Percentiles rank a stretch among this genome's conserved stretches.
phyloP scores from a whole-genome alignment of 2,888 invertebrate genomes.

The Lottia gigantea region DNA sequence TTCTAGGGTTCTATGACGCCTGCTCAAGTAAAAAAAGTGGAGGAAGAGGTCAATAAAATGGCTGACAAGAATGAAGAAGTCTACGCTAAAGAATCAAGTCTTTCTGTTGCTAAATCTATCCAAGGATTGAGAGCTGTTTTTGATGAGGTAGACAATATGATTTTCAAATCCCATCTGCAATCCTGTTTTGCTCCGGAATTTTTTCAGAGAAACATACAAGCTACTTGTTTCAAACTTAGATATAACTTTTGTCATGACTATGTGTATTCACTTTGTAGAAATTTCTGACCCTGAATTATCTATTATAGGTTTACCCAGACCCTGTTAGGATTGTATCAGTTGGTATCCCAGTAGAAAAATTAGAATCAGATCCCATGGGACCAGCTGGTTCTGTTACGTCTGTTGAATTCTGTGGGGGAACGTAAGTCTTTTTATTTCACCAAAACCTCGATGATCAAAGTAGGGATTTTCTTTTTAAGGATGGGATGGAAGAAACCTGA shows the following conservation, averaged over 20 bases:
- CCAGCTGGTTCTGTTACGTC: constrained; percentile 85
- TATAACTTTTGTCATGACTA: too few relatives aligned
- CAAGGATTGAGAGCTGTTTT: constrained; percentile 85
- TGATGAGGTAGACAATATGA: constrained; percentile 77
- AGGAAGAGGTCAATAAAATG: constrained; percentile 82
- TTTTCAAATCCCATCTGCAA: too few relatives aligned
- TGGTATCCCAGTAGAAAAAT: constrained; percentile 89
- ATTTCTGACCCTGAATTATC: too few relatives aligned
- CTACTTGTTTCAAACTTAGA: too few relatives aligned
- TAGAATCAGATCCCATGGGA: constrained; percentile 87
- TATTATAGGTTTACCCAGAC: constrained; percentile 88
- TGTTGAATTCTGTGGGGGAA: constrained; percentile 99
- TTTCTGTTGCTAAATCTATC: constrained; percentile 87
- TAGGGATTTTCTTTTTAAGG: too few relatives aligned
- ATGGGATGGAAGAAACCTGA: too few relatives aligned
- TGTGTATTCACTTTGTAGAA: too few relatives aligned
- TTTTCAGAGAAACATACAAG: too few relatives aligned
- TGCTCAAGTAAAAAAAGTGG: constrained; percentile 87
- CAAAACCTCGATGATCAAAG: too few relatives aligned
- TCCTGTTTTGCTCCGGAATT: too few relatives aligned
- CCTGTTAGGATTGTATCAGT: constrained; percentile 87
- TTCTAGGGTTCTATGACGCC: constrained; percentile 82
- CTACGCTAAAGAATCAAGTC: constrained; percentile 86
- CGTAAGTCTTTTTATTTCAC: too few relatives aligned
- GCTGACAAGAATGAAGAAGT: constrained; percentile 82